Conservation (phyloP, 2,888 invertebrate genomes). For the Drosophila ustulata region DNA sequence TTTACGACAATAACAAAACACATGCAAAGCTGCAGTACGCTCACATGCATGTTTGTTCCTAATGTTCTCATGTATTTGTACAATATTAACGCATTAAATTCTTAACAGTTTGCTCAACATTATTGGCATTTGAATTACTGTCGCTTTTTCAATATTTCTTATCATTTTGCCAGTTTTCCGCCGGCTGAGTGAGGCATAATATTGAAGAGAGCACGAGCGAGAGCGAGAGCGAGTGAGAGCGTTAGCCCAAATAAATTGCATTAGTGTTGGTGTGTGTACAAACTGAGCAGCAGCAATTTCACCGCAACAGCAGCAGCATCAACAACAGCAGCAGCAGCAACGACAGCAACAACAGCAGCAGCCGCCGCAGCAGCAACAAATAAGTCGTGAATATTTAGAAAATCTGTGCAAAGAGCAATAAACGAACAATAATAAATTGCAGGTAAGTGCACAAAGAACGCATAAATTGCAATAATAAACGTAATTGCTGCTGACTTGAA, state of each 20-base stretch:
- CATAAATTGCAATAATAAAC: slow-evolving; percentile 25
- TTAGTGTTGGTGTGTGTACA: slow-evolving; percentile 23
- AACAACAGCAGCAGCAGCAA: slow-evolving; percentile 35
- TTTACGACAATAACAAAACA: slow-evolving; percentile 36
- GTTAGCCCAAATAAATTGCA: slow-evolving; percentile 41
- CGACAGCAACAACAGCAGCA: slow-evolving; percentile 37
- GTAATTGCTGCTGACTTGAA: slow-evolving; percentile 59
- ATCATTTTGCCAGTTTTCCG: slow-evolving; percentile 29
- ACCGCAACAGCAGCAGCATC: slow-evolving; percentile 55
- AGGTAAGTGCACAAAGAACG: slow-evolving; percentile 36
- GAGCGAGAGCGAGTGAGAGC: slow-evolving; percentile 3
- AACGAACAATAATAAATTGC: slow-evolving; percentile 29
- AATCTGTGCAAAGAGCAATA: slow-evolving; percentile 24
- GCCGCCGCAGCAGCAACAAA: slow-evolving; percentile 31
- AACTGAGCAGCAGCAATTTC: slow-evolving; percentile 49
- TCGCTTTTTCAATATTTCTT: slow-evolving; percentile 27
- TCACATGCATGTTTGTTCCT: neutral
- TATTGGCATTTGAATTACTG: slow-evolving; percentile 10
- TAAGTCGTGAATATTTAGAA: slow-evolving; percentile 11
- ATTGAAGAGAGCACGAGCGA: slow-evolving; percentile 3
- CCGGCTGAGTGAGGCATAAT: slow-evolving; percentile 23
- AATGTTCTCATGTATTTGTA: neutral
- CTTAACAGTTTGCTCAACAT: neutral
- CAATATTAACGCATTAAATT: neutral
- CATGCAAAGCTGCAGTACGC: neutral